Conservation (phyloP, 2,797 vertebrate species). For the Tauraco hartlaubi region DNA sequence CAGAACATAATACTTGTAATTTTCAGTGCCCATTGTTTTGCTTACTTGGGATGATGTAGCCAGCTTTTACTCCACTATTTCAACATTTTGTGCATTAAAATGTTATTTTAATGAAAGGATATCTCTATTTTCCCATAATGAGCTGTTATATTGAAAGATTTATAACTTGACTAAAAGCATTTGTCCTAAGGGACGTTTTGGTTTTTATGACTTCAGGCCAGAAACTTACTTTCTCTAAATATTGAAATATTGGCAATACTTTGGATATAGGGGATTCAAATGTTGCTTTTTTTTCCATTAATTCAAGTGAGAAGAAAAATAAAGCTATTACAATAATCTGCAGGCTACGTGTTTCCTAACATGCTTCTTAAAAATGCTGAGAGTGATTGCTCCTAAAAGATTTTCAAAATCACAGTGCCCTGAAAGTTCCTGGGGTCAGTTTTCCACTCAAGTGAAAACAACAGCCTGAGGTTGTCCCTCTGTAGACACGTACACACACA, state of each 20-base stretch:
- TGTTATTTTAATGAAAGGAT: neutral
- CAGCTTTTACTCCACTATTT: neutral
- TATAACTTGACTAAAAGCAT: neutral
- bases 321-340: neutral
- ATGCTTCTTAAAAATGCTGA: neutral
- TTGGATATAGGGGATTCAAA: neutral
- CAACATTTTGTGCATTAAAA: neutral
- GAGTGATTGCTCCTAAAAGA: neutral
- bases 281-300: neutral
- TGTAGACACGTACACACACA: neutral
- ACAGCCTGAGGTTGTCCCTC: neutral
- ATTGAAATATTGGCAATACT: neutral
- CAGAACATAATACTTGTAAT: neutral
- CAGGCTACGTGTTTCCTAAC: neutral
- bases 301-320: neutral
- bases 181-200: neutral
- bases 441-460: neutral
- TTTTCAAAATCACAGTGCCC: neutral
- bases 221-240: neutral
- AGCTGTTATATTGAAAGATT: neutral
- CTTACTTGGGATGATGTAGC: neutral
- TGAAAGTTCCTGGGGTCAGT: neutral
- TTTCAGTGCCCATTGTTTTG: neutral
- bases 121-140: neutral
- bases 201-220: neutral